Conservation (phyloP, 2,113 vertebrate genomes). For the Thunnus maccoyii region DNA sequence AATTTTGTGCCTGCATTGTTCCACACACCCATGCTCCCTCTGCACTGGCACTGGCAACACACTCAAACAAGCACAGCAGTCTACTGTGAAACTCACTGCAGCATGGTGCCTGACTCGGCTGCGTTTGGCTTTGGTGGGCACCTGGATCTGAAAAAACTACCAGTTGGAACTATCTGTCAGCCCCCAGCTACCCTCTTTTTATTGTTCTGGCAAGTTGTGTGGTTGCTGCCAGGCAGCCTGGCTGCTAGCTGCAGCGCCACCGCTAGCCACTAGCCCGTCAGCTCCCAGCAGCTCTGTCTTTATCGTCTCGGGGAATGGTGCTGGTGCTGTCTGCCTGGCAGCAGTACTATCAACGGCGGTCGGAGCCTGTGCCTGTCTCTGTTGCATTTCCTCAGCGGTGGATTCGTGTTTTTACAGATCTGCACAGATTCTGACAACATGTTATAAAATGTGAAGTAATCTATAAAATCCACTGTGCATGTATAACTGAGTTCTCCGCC, state of each 20-base stretch:
- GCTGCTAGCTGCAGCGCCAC: slow-evolving; percentile 41
- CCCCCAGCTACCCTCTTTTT: slow-evolving; percentile 58
- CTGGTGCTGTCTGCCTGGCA: slow-evolving; percentile 52
- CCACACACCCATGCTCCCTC: slow-evolving; percentile 17
- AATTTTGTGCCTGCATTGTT: slow-evolving; percentile 43
- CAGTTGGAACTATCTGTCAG: slow-evolving; percentile 69
- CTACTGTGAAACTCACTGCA: slow-evolving; percentile 34
- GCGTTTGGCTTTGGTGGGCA: slow-evolving; percentile 54
- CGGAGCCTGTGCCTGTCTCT: slow-evolving; percentile 23
- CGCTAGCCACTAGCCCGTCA: slow-evolving; percentile 57
- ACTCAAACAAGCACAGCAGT: slow-evolving; percentile 41
- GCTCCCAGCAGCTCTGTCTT: slow-evolving; percentile 57
- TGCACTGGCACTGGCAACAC: slow-evolving; percentile 20
- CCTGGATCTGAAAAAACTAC: slow-evolving; percentile 58
- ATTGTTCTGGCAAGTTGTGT: slow-evolving; percentile 50
- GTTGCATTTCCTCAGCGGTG: slow-evolving; percentile 25
- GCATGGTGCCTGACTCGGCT: slow-evolving; percentile 38
- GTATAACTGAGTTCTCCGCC: neutral
- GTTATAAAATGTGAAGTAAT: slow-evolving; percentile 38
- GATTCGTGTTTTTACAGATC: neutral
- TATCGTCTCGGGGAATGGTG: slow-evolving; percentile 34
- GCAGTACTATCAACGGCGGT: slow-evolving; percentile 44
- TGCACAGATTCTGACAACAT: slow-evolving; percentile 35
- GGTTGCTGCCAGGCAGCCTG: slow-evolving; percentile 62
- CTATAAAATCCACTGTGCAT: slow-evolving; percentile 26